These are phyloP conservation scores for Erythrocercus mccallii DNA, from an alignment of 2,113 vertebrate species.

Conservation along the genomic window DNA sequence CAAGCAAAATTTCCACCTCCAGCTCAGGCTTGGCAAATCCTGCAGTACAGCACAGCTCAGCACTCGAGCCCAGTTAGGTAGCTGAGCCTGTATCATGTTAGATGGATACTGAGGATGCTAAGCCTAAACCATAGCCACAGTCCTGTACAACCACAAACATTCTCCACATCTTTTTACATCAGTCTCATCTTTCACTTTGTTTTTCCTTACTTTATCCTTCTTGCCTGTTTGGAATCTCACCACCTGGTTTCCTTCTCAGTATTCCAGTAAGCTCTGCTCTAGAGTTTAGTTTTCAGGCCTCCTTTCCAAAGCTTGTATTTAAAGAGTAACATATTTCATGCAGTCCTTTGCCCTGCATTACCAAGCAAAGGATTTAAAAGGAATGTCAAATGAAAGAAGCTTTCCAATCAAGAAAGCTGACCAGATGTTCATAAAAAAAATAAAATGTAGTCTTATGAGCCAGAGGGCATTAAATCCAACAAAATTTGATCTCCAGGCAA, in stretches of 20 bases:
- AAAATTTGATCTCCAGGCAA: not conserved
- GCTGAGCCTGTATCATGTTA: not conserved
- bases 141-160: not conserved
- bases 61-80: not conserved
- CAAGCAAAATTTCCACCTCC: not conserved
- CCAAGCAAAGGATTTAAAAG: not conserved
- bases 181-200: not conserved
- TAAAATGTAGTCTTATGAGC: not conserved
- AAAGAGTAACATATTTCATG: not conserved
- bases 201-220: not conserved
- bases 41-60: not conserved
- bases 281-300: not conserved
- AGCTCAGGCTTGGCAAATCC: not conserved
- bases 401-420: conserved; percentile 2
- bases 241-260: not conserved
- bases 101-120: not conserved
- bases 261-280: not conserved
- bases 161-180: not conserved
- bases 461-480: not conserved
- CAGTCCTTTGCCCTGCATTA: not conserved
- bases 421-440: conserved; percentile 9
- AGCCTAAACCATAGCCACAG: not conserved
- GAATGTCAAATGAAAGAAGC: not conserved
- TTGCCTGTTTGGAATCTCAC: not conserved
- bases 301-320: not conserved